Evolutionary conservation across 2,797 vertebrate genomes (phyloP), one percentile per base, ranked within the genome.

Genomic region (Adelosebastes latens): DNA sequence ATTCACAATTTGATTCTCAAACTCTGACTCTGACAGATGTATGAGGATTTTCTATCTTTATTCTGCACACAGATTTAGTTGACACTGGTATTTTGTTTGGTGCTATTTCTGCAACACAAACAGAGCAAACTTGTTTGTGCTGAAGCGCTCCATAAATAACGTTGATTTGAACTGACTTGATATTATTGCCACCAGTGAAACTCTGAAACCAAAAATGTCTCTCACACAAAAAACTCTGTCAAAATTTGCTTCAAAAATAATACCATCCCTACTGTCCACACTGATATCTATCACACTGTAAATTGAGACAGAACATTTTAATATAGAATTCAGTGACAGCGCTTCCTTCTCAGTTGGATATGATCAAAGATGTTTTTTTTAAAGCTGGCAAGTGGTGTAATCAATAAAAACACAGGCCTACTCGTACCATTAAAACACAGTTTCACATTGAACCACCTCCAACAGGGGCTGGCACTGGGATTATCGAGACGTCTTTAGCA

Each of bases 61-160:
- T 24, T 61, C 32, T 56, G 13, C 60, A 5, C 18, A 12, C 27
- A 56, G 53, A 75, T 82, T 74, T 27, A 52, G 16, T 42, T 75
- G 63, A 31, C 64, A 32, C 20, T 65, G 77, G 65, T 66, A 32
- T 77, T 77, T 81, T 59, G 25, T 83, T 70, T 81, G 36, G 13
- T 76, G 0, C 16, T 61, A 18, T 73, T 80, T 53, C 52, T 81
- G 61, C 58, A 70, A 82, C 76, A 49, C 22, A 83, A 85, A 83
- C n/a, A 71, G 18, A 78, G 9, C 22, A 77, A 70, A 58, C n/a
- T 24, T 78, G 58, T 69, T 82, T 77, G 42, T 66, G 62, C 58
- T 63, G 32, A 63, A n/a, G 12, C 4, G 8, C 20, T 72, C 29
- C 46, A 69, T 77, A 82, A 84, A 88, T 82, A 72, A 65, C 9